Evolutionary conservation across 1,140 invertebrate species (phyloP).

Genomic region (Drosophila lowei): DNA sequence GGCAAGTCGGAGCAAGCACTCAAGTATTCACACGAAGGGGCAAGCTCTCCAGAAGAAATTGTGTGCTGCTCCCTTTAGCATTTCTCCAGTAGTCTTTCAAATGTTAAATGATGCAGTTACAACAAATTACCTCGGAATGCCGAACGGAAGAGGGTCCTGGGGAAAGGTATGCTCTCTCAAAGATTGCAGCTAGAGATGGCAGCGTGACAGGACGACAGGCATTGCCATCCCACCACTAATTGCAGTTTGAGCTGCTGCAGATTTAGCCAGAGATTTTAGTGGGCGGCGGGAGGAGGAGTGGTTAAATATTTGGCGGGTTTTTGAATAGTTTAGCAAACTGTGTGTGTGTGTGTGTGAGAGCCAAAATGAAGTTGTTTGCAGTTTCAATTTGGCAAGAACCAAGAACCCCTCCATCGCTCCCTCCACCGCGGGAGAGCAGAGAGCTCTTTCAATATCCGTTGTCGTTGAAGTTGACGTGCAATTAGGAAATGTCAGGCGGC

Average conservation of each 20-base stretch:
- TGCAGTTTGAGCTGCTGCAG: constrained; percentile 25
- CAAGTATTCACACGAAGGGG: constrained; percentile 40
- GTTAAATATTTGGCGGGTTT: constrained; percentile 60
- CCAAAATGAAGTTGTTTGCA: constrained; percentile 70
- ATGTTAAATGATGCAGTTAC: constrained; percentile 77
- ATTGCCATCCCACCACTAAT: constrained; percentile 34
- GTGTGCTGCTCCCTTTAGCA: constrained; percentile 19
- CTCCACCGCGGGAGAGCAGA: neutral
- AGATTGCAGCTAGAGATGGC: constrained; percentile 50
- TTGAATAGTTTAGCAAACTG: constrained; percentile 64
- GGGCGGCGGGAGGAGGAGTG: neutral
- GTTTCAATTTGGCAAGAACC: constrained; percentile 58
- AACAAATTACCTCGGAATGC: constrained; percentile 68
- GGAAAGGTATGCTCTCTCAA: constrained; percentile 37
- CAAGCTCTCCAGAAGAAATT: constrained; percentile 33
- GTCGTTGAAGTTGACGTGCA: constrained; percentile 60
- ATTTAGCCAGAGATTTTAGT: constrained; percentile 20
- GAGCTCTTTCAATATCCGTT: constrained; percentile 70
- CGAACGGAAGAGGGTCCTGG: constrained; percentile 8
- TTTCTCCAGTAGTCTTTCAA: constrained; percentile 66
- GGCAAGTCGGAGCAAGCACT: neutral
- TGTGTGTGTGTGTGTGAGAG: constrained; percentile 6
- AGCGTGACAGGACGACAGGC: constrained; percentile 37
- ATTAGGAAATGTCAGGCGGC: constrained; percentile 66
- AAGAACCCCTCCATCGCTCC: neutral